Conservation (phyloP, 2,113 vertebrate species). For the Megaceryle torquata region DNA sequence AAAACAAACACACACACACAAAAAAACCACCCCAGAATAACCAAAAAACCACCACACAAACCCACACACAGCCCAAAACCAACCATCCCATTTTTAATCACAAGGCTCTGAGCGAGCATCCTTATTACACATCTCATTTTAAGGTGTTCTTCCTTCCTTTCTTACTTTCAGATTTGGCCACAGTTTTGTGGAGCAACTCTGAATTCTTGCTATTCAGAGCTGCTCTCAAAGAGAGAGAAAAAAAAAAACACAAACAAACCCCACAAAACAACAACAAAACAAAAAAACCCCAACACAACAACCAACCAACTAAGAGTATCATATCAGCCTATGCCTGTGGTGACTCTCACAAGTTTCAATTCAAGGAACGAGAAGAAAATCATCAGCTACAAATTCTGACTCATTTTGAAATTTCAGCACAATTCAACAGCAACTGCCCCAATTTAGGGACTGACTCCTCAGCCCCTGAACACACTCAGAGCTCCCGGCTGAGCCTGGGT, state of each 20-base stretch:
- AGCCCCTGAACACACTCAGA: neutral
- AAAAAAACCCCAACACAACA: neutral
- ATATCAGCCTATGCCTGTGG: slow-evolving; percentile 43
- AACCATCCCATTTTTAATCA: slow-evolving; percentile 47
- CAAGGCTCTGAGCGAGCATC: slow-evolving; percentile 5
- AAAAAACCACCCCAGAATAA: too few relatives aligned
- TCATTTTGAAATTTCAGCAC: slow-evolving; percentile 36
- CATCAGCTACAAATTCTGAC: slow-evolving; percentile 39
- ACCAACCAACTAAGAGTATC: neutral
- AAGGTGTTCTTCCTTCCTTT: slow-evolving; percentile 67
- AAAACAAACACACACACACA: neutral
- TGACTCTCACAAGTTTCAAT: slow-evolving; percentile 60
- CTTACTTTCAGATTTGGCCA: slow-evolving; percentile 22
- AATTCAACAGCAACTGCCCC: neutral
- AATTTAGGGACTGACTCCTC: neutral
- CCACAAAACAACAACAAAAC: too few relatives aligned
- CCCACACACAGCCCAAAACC: neutral
- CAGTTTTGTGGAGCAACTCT: slow-evolving; percentile 55
- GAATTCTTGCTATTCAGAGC: slow-evolving; percentile 52
- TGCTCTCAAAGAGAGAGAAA: neutral
- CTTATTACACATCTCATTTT: slow-evolving; percentile 48
- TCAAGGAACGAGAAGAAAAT: slow-evolving; percentile 43
- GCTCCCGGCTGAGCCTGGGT: neutral
- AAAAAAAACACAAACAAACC: too few relatives aligned
- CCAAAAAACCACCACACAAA: neutral